Evolutionary conservation across 2,888 invertebrate species (phyloP).

Genomic region (Phorcus lineatus): DNA sequence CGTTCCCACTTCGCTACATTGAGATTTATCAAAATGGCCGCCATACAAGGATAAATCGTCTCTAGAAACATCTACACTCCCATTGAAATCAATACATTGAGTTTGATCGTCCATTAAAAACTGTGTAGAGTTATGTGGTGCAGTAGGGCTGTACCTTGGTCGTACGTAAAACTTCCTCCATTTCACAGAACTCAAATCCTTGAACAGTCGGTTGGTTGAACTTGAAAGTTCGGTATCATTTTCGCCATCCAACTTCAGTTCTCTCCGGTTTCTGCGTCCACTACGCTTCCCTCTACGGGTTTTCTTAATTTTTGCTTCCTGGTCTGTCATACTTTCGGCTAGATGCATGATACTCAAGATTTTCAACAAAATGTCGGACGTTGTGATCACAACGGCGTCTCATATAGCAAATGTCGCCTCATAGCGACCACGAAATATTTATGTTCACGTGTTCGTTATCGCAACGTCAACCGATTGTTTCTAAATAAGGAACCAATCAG

Average conservation of each 20-base stretch:
- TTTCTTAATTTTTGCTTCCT: constrained; percentile 27
- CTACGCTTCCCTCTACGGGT: constrained; percentile 33
- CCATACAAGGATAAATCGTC: too few species aligned
- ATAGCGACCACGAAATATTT: constrained; percentile 11
- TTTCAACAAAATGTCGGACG: neutral
- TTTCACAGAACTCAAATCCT: neutral
- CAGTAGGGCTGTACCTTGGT: constrained; percentile 55
- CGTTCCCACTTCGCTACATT: too few species aligned
- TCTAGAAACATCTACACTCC: neutral
- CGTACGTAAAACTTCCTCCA: constrained; percentile 27
- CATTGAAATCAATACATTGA: neutral
- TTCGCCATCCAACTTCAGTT: neutral
- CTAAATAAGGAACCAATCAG: constrained; percentile 16
- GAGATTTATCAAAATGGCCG: too few species aligned
- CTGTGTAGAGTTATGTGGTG: constrained; percentile 60
- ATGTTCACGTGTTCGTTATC: constrained; percentile 4
- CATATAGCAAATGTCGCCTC: neutral
- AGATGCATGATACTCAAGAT: neutral
- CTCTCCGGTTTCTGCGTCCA: constrained; percentile 14
- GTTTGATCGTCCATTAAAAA: constrained; percentile 58
- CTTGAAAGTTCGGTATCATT: too few species aligned
- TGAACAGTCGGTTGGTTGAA: neutral
- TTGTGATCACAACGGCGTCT: too few species aligned
- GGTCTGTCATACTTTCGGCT: neutral
- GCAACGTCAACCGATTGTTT: neutral